Conservation (phyloP, 30 jellyfish, hydroid and myxozoan genomes). For the Cassiopea andromeda region DNA sequence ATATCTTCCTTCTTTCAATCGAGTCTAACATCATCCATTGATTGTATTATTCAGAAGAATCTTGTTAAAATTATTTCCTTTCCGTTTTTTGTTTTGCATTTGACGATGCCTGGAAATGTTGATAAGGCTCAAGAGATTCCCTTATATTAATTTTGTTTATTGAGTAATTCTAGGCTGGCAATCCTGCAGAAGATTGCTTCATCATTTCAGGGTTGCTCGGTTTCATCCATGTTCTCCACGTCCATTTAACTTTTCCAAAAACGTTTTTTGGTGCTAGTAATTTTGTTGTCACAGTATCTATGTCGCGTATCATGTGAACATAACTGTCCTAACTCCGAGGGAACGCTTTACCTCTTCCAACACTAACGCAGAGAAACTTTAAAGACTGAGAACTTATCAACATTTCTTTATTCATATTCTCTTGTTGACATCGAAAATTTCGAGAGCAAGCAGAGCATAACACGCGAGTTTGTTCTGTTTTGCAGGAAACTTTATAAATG, state of each 20-base stretch:
- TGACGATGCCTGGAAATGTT: constrained; percentile 61
- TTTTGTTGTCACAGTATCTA: background rate
- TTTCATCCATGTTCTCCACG: constrained; percentile 42
- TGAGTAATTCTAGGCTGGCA: constrained; percentile 64
- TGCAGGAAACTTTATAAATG: constrained; percentile 48
- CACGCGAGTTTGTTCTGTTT: constrained; percentile 61
- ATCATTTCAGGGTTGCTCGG: constrained; percentile 74
- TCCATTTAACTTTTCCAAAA: background rate
- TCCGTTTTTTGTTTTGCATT: background rate
- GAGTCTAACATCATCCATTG: too few relatives aligned
- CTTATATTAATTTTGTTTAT: constrained; percentile 25
- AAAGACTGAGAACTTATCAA: constrained; percentile 44
- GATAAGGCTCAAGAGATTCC: constrained; percentile 47
- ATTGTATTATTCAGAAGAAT: too few relatives aligned
- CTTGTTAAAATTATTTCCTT: background rate
- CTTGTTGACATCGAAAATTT: background rate
- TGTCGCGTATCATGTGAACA: background rate
- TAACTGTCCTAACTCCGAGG: background rate
- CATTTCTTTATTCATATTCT: constrained; percentile 39
- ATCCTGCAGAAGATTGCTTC: constrained; percentile 55
- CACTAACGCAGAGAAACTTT: background rate
- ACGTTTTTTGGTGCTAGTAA: background rate
- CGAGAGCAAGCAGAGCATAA: constrained; percentile 68
- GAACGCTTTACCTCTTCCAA: background rate
- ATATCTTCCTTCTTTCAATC: too few relatives aligned